Evolutionary conservation across 1,140 invertebrate species (phyloP), one percentile per base, ranked within the genome.

Genomic region (Euschistus heros): DNA sequence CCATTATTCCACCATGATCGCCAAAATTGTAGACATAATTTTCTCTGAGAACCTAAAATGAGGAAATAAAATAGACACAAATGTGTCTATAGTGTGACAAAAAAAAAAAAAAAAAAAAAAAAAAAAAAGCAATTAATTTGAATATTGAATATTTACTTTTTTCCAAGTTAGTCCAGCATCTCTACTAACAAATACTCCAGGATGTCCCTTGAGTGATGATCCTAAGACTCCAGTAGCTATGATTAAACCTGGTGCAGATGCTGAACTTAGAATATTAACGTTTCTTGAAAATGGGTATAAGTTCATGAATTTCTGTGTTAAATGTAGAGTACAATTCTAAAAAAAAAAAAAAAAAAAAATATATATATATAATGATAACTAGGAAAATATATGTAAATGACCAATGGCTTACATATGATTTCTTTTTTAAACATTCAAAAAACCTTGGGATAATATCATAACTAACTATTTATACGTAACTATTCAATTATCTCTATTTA

Each of bases 21-120:
- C 91, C 92, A 76, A 92, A 86, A 70, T 89, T 88, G 76, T 91
- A 95, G 72, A 91, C 86, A 72, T 92, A 91, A 67, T 86, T 86
- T 59, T 92, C 91, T 73, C 86, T 84, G 2, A 94, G 75, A 1
- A 81, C 76, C 79, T 86, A 75, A 24, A 72, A 67, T 66, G 59
- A 67, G 2, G 26, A 37, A 64, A 24, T 6, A 63, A 6, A 18
- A 47, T 47, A 47, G 13, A 47, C 13, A 30, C 27, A 30, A 7
- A 2, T 4, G 7, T 30, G 27, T 4, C 27, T 37, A 10, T n/a
- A n/a, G n/a, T n/a, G n/a, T n/a, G n/a, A n/a, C n/a, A n/a, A n/a
- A n/a, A n/a, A n/a, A n/a, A n/a, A n/a, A n/a, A n/a, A n/a, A n/a
- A n/a, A n/a, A n/a, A n/a, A n/a, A n/a, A n/a, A n/a, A n/a, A n/a